Evolutionary conservation across 2,888 invertebrate genomes (phyloP).

Genomic region (Schizaphis graminum): DNA sequence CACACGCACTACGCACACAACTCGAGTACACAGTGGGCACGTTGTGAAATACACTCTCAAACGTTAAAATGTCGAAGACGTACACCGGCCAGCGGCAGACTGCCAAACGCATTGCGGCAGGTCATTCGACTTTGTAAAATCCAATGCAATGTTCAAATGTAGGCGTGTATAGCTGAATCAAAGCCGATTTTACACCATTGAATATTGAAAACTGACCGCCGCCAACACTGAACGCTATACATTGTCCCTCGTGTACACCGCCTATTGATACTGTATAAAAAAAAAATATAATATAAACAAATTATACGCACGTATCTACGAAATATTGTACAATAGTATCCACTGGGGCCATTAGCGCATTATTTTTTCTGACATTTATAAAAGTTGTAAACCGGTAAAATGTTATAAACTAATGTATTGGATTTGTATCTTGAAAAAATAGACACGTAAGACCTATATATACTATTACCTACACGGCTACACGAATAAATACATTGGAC

Average conservation of each 20-base stretch:
- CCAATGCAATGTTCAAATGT: neutral
- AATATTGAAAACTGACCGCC: neutral
- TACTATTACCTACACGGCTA: neutral
- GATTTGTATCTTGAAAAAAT: neutral
- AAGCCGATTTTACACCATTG: neutral
- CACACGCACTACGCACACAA: too few relatives aligned
- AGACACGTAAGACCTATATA: neutral
- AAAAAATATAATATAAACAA: neutral
- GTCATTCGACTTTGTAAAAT: constrained; percentile 12
- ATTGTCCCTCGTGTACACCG: neutral
- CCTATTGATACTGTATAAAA: neutral
- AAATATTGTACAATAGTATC: neutral
- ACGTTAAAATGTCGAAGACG: neutral
- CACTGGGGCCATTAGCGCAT: neutral
- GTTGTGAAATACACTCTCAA: neutral
- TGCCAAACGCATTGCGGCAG: constrained; percentile 37
- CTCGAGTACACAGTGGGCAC: neutral
- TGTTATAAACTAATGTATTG: neutral
- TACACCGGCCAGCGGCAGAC: neutral
- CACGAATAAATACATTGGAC: neutral
- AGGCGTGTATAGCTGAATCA: neutral
- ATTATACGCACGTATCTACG: neutral
- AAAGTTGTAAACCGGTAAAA: neutral
- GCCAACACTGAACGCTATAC: neutral
- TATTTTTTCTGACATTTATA: neutral